Evolutionary conservation across 2,113 vertebrate species (phyloP).

Genomic region (Alexandromys fortis): DNA sequence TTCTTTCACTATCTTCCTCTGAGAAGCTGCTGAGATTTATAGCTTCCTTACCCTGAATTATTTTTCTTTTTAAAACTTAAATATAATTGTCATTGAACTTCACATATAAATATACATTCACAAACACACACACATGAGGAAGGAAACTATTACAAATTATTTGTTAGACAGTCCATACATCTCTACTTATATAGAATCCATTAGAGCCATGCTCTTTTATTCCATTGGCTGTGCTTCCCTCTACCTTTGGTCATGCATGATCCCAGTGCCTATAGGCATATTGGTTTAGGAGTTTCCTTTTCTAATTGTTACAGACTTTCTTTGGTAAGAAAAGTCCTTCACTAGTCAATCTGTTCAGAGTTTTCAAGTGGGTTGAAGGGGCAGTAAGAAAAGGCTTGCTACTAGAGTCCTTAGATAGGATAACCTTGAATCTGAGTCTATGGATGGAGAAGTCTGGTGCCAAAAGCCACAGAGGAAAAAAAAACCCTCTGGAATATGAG

Average conservation of each 20-base stretch:
- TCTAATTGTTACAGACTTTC: neutral
- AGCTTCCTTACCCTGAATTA: neutral
- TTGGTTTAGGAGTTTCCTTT: neutral
- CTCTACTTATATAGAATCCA: neutral
- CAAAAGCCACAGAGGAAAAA: neutral
- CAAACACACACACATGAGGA: neutral
- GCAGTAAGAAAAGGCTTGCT: neutral
- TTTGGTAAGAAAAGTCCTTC: neutral
- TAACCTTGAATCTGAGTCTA: neutral
- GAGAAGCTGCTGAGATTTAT: neutral
- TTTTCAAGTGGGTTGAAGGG: neutral
- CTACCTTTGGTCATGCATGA: neutral
- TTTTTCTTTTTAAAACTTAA: neutral
- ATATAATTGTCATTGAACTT: neutral
- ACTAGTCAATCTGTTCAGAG: too few species aligned
- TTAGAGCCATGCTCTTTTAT: neutral
- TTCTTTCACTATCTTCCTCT: neutral
- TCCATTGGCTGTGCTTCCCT: neutral
- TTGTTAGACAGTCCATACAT: neutral
- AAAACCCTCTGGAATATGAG: neutral
- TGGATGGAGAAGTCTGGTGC: neutral
- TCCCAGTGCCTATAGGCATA: neutral
- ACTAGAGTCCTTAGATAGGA: neutral
- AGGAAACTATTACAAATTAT: neutral
- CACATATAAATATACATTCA: neutral